A percentile compares a stretch with the other conserved stretches of the same genome.
phyloP scores from a whole-genome alignment of 1,140 invertebrate genomes.

The Hyposmocoma kahamanoa region DNA sequence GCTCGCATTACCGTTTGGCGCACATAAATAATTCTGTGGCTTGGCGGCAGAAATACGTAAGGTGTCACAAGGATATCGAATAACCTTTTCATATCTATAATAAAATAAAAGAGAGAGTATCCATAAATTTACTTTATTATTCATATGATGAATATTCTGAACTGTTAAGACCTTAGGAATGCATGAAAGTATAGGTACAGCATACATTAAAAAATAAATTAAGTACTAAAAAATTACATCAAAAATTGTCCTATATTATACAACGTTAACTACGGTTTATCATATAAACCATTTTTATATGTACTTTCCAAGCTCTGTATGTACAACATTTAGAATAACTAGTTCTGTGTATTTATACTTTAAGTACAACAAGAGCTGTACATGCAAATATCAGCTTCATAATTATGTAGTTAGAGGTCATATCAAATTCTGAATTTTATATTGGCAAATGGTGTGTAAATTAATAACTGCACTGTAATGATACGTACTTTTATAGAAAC shows the following conservation, averaged over 20 bases:
- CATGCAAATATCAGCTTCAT: slow-evolving; percentile 31
- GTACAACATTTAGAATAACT: slow-evolving; percentile 38
- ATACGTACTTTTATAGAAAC: too few relatives aligned
- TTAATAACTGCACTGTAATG: too few relatives aligned
- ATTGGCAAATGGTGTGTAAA: too few relatives aligned
- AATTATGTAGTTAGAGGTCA: too few relatives aligned
- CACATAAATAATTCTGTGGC: too few relatives aligned
- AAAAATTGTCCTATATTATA: slow-evolving; percentile 42
- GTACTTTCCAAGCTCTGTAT: slow-evolving; percentile 46
- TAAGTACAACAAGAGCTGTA: slow-evolving; percentile 27
- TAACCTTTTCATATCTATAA: too few relatives aligned
- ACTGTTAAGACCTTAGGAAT: slow-evolving; percentile 56
- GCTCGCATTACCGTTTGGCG: too few relatives aligned
- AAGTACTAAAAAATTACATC: slow-evolving; percentile 54
- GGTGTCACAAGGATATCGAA: too few relatives aligned
- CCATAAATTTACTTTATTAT: slow-evolving; percentile 54
- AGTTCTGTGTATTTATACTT: slow-evolving; percentile 21
- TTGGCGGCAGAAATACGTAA: too few relatives aligned
- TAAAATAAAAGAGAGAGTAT: slow-evolving; percentile 2
- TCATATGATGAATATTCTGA: slow-evolving; percentile 50
- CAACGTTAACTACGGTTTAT: slow-evolving; percentile 46
- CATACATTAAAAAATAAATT: slow-evolving; percentile 60
- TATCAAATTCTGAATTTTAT: too few relatives aligned
- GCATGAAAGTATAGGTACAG: slow-evolving; percentile 41
- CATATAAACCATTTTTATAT: slow-evolving; percentile 46